phyloP scores from a whole-genome alignment of 2,888 invertebrate species.

The Bugulina stolonifera region DNA sequence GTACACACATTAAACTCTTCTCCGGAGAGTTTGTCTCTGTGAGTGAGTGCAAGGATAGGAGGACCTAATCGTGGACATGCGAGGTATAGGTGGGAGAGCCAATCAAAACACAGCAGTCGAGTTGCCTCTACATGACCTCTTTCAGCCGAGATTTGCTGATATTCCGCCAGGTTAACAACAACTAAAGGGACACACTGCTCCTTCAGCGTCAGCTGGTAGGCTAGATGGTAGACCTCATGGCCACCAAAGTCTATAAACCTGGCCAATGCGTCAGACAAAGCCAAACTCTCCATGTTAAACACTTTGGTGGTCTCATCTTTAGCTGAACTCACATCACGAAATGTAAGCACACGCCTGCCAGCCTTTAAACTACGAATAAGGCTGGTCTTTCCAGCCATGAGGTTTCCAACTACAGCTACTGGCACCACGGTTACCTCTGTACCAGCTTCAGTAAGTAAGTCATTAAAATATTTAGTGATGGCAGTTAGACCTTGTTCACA shows the following conservation, averaged over 20 bases:
- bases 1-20: too few relatives aligned
- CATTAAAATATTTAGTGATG: neutral
- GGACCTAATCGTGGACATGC: neutral
- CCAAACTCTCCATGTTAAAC: neutral
- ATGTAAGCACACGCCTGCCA: neutral
- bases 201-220: neutral
- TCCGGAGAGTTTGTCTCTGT: neutral
- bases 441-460: neutral
- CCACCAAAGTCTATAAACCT: neutral
- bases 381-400: neutral
- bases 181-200: neutral
- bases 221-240: neutral
- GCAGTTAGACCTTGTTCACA: neutral
- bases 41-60: neutral
- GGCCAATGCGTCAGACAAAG: neutral
- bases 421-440: neutral
- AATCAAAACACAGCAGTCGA: neutral
- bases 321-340: neutral
- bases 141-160: neutral
- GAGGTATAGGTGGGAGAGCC: neutral
- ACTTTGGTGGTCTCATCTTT: neutral
- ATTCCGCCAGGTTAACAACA: neutral
- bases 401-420: neutral
- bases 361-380: neutral
- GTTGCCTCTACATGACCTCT: neutral